Percentiles rank a stretch among this genome's conserved stretches.
These are phyloP conservation scores for Beaufortia kweichowensis DNA, from an alignment of 2,113 vertebrate species.

Conservation along the genomic window DNA sequence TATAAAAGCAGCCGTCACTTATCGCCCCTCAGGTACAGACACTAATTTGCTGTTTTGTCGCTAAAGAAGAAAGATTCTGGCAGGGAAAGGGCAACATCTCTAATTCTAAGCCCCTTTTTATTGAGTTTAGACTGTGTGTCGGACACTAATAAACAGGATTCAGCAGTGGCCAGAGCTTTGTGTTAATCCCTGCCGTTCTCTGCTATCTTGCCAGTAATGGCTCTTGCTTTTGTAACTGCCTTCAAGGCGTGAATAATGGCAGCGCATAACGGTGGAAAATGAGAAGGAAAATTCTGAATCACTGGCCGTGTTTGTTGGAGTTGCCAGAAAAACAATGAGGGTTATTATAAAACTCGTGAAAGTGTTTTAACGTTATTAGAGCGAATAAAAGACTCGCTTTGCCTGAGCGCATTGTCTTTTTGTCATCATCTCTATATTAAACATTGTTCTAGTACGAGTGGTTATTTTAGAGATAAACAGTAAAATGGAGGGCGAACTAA, in stretches of 20 bases:
- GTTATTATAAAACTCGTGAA: slow-evolving; percentile 42
- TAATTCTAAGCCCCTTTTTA: slow-evolving; percentile 35
- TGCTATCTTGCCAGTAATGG: slow-evolving; percentile 31
- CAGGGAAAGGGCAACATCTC: slow-evolving; percentile 26
- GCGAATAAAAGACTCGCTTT: slow-evolving; percentile 16
- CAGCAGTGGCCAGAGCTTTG: slow-evolving; percentile 23
- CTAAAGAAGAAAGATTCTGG: slow-evolving; percentile 1
- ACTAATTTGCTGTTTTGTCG: slow-evolving; percentile 34
- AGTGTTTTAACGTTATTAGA: slow-evolving; percentile 49
- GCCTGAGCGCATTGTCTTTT: slow-evolving; percentile 39
- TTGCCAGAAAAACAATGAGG: slow-evolving; percentile 42
- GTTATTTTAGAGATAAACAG: slow-evolving; percentile 15
- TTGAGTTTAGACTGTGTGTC: slow-evolving; percentile 31
- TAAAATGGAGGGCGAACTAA: not conserved
- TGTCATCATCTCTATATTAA: slow-evolving; percentile 37
- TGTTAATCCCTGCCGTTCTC: slow-evolving; percentile 35
- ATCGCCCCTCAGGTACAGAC: slow-evolving; percentile 10
- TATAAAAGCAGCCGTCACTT: not conserved
- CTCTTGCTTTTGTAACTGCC: slow-evolving; percentile 47
- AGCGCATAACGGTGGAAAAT: slow-evolving; percentile 31
- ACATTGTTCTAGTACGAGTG: slow-evolving; percentile 8
- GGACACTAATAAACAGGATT: slow-evolving; percentile 51
- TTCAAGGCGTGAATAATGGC: slow-evolving; percentile 53
- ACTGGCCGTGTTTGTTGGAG: slow-evolving; percentile 36
- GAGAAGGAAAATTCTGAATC: slow-evolving; percentile 29